A percentile compares a stretch with the other conserved stretches of the same genome.
Evolutionary conservation across 2,113 vertebrate genomes (phyloP).

Genomic region (Phycodurus eques): DNA sequence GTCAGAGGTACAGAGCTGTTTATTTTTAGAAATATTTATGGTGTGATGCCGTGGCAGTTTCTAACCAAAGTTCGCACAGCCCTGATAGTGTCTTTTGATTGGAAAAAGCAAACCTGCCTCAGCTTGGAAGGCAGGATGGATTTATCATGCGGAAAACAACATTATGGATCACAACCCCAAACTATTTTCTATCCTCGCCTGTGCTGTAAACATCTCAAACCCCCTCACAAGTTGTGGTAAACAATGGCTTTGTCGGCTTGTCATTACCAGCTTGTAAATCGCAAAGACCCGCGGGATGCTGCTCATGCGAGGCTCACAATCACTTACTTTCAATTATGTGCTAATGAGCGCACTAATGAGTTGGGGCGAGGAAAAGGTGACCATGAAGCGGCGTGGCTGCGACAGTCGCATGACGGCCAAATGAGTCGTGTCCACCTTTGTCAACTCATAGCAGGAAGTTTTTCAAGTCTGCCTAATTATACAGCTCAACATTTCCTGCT

Average conservation of each 20-base stretch:
- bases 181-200: constrained; percentile 18
- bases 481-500: constrained; percentile 12
- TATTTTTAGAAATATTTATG: not conserved
- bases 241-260: constrained; percentile 24
- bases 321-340: constrained; percentile 65
- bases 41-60: not conserved
- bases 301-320: constrained; percentile 52
- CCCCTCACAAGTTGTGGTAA: constrained; percentile 31
- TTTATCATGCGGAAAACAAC: constrained; percentile 21
- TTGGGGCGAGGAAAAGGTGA: constrained; percentile 58
- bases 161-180: constrained; percentile 30
- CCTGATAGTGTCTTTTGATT: not conserved
- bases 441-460: not conserved
- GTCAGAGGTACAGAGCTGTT: not conserved
- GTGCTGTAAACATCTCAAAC: constrained; percentile 23
- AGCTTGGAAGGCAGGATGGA: constrained; percentile 2
- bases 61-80: not conserved
- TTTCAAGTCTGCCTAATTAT: not conserved
- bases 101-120: not conserved
- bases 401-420: constrained; percentile 29
- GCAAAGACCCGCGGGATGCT: constrained; percentile 50
- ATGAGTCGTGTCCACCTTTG: constrained; percentile 32
- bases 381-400: constrained; percentile 41
- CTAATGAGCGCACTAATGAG: constrained; percentile 64
- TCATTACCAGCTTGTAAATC: constrained; percentile 49